These are phyloP conservation scores for Bombus confusus DNA, from an alignment of 1,140 invertebrate genomes.

Conservation along the genomic window DNA sequence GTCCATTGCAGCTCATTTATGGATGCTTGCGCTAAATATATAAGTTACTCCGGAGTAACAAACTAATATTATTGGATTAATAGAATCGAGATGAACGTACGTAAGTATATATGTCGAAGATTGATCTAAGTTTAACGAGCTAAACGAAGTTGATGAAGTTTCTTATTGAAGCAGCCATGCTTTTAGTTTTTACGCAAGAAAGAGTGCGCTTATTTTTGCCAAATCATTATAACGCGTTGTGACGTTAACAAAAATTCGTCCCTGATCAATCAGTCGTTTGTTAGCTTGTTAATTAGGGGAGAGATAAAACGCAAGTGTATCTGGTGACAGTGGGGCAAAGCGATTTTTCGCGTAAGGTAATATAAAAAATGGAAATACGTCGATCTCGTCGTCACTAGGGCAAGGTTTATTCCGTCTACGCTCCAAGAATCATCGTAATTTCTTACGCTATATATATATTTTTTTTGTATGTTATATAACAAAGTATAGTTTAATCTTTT, in stretches of 20 bases:
- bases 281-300: not conserved
- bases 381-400: constrained; percentile 46
- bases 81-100: constrained; percentile 2
- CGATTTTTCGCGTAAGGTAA: constrained; percentile 11
- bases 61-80: constrained; percentile 16
- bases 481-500: not conserved
- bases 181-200: not conserved
- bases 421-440: constrained; percentile 43
- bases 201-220: not conserved
- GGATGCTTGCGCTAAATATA: not conserved
- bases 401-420: constrained; percentile 54
- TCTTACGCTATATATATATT: constrained; percentile 10
- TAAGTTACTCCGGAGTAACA: not conserved
- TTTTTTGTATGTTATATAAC: too few species aligned
- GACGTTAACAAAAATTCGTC: too few species aligned
- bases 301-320: not conserved
- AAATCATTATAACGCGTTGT: not conserved
- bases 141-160: constrained; percentile 27
- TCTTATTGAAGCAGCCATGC: constrained; percentile 2
- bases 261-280: not conserved
- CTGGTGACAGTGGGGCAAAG: not conserved
- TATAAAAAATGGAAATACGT: constrained; percentile 24
- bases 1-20: not conserved
- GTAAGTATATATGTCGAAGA: not conserved
- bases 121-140: constrained; percentile 26